A percentile compares a stretch with the other conserved stretches of the same genome.
Evolutionary conservation across 2,797 vertebrate species (phyloP).

Genomic region (Sparidentex hasta): DNA sequence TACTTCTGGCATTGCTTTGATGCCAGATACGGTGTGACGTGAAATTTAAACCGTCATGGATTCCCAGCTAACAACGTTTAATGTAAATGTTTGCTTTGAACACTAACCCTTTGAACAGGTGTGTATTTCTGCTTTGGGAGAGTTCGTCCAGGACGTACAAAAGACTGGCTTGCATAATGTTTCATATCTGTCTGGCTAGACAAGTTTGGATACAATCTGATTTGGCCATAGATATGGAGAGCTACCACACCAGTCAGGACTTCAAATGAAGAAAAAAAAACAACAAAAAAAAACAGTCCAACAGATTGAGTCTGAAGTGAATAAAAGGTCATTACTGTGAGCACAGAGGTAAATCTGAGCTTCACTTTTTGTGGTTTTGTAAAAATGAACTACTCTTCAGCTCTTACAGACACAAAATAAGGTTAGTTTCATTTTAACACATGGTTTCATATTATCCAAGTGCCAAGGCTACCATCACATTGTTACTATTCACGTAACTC

Average conservation of each 20-base stretch:
- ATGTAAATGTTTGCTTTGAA: constrained; percentile 1
- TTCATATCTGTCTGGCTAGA: not conserved
- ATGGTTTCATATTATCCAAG: not conserved
- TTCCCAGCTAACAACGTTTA: not conserved
- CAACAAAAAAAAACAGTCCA: not conserved
- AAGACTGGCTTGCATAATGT: not conserved
- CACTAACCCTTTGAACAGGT: not conserved
- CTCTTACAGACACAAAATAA: not conserved
- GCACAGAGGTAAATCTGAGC: not conserved
- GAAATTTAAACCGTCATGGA: not conserved
- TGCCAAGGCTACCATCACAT: not conserved
- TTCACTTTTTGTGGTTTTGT: not conserved
- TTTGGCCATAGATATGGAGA: not conserved
- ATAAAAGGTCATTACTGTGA: constrained; percentile 31
- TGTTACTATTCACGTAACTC: too few species aligned
- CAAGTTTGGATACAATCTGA: not conserved
- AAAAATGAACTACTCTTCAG: not conserved
- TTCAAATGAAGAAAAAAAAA: not conserved
- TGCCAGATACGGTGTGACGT: constrained; percentile 1
- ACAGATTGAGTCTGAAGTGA: constrained; percentile 28
- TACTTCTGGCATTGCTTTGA: not conserved
- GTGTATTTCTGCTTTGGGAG: not conserved
- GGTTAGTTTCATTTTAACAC: not conserved
- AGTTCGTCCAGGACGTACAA: not conserved
- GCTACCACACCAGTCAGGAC: too few species aligned